Percentiles rank a stretch among this genome's conserved stretches.
Conservation (phyloP, 2,797 vertebrate genomes). For the Rhynchotus rufescens region DNA sequence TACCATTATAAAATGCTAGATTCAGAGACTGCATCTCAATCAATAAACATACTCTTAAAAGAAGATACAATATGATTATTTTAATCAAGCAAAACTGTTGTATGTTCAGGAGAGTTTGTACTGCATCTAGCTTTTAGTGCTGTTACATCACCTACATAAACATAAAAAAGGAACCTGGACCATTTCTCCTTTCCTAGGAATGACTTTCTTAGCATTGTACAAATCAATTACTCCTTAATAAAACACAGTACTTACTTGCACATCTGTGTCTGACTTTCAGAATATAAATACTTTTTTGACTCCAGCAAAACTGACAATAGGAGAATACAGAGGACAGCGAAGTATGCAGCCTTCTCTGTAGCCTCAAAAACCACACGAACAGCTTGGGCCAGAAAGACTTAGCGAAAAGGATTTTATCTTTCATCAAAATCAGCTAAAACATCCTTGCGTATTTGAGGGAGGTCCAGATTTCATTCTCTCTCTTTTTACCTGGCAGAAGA, state of each 20-base stretch:
- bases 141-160: background rate
- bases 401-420: background rate
- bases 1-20: background rate
- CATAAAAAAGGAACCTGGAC: background rate
- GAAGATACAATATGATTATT: background rate
- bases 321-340: background rate
- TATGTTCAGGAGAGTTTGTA: background rate
- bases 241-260: background rate
- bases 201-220: background rate
- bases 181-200: background rate
- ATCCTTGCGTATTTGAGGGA: background rate
- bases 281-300: background rate
- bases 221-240: background rate
- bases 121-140: background rate
- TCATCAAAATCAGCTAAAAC: background rate
- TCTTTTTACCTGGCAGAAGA: background rate
- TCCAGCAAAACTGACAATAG: background rate
- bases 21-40: background rate
- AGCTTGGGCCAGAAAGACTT: background rate
- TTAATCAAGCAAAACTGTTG: background rate
- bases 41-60: conserved; percentile 21
- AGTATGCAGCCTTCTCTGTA: background rate
- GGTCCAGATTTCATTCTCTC: background rate
- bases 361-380: background rate
- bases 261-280: background rate